A percentile compares a stretch with the other conserved stretches of the same genome.
Conservation (phyloP, 2,113 vertebrate genomes). For the Hemicordylus capensis region DNA sequence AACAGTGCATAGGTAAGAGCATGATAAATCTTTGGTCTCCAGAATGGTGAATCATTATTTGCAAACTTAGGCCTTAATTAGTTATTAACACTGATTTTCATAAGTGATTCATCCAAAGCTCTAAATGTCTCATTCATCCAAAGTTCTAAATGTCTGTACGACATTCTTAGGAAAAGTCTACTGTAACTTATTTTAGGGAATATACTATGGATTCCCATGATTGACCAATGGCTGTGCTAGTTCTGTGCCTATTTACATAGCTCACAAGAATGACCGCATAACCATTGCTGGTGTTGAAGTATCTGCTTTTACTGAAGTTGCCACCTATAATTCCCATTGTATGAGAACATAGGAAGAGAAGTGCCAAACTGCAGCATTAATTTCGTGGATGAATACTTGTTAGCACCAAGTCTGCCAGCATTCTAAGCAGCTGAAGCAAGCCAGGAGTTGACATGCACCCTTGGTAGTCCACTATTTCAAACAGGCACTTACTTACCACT, state of each 20-base stretch:
- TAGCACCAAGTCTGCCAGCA: not conserved
- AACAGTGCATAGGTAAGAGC: not conserved
- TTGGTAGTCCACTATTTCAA: not conserved
- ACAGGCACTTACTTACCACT: conserved; percentile 5
- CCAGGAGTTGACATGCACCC: not conserved
- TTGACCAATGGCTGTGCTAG: not conserved
- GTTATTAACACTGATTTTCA: not conserved
- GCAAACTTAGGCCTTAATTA: not conserved
- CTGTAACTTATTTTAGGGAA: not conserved
- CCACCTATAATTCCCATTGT: not conserved
- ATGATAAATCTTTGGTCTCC: not conserved
- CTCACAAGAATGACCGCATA: not conserved
- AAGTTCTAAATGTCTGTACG: not conserved
- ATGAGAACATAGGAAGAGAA: not conserved
- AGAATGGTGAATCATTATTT: not conserved
- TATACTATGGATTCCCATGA: not conserved
- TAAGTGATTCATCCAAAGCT: not conserved
- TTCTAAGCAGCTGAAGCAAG: not conserved
- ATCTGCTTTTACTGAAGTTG: not conserved
- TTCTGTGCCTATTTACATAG: not conserved
- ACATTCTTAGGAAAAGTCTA: not conserved
- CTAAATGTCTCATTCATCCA: not conserved
- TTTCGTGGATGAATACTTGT: not conserved
- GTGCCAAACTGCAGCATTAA: not conserved
- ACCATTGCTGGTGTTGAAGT: not conserved